phyloP scores from a whole-genome alignment of 2,888 invertebrate genomes.

The Nudaria mundana region DNA sequence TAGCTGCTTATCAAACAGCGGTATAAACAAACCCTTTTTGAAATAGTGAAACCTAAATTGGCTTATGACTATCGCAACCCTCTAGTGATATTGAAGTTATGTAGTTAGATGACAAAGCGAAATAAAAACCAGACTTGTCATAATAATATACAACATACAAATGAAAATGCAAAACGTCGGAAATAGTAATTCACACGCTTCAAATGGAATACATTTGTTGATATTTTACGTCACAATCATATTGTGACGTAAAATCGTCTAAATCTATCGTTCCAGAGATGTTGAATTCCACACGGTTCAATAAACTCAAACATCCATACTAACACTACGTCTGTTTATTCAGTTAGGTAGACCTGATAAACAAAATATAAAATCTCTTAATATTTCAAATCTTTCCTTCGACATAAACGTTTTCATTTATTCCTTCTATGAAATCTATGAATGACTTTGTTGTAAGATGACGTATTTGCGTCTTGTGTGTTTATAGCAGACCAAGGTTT shows the following conservation, averaged over 20 bases:
- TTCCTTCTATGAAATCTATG: background rate
- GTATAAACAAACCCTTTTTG: too few species aligned
- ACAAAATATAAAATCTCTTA: conserved; percentile 23
- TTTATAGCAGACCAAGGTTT: conserved; percentile 2
- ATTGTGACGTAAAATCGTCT: conserved; percentile 4
- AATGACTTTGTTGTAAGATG: conserved; percentile 2
- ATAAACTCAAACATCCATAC: conserved; percentile 5
- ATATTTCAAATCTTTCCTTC: background rate
- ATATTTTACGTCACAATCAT: conserved; percentile 5
- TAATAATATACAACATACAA: too few species aligned
- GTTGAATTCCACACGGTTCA: conserved; percentile 8
- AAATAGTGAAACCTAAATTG: too few species aligned
- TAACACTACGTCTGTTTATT: conserved; percentile 7
- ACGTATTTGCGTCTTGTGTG: conserved; percentile 13
- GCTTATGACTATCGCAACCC: too few species aligned
- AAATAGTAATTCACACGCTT: conserved; percentile 5
- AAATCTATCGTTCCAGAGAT: too few species aligned
- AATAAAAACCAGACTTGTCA: too few species aligned
- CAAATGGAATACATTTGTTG: conserved; percentile 3
- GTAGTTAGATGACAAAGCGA: too few species aligned
- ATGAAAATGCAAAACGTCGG: too few species aligned
- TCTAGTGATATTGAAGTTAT: too few species aligned
- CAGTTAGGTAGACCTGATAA: conserved; percentile 14
- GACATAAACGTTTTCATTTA: conserved; percentile 2
- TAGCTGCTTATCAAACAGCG: too few species aligned